Conservation (phyloP, 2,797 vertebrate species). For the Sardinella longiceps region DNA sequence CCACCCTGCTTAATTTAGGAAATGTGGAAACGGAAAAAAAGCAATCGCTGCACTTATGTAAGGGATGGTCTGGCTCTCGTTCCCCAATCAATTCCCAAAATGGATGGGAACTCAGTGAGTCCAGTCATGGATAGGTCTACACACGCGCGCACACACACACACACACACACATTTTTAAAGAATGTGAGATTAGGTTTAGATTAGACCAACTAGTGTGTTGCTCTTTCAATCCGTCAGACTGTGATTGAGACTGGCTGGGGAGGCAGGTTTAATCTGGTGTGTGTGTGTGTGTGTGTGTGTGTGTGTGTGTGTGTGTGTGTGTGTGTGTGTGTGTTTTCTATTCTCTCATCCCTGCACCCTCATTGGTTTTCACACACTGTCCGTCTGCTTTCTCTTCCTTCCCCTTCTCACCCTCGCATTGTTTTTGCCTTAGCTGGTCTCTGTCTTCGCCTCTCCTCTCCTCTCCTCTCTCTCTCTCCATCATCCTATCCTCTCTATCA, state of each 20-base stretch:
- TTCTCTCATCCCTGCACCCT: background rate
- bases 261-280: background rate
- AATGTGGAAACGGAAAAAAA: background rate
- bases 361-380: background rate
- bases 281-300: background rate
- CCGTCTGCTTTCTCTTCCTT: background rate
- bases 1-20: background rate
- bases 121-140: background rate
- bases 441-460: background rate
- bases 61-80: background rate
- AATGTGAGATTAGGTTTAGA: background rate
- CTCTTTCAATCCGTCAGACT: background rate
- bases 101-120: background rate
- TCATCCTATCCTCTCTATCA: background rate
- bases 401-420: background rate
- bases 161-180: background rate
- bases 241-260: background rate
- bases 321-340: background rate
- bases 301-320: background rate
- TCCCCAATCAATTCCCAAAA: conserved; percentile 6
- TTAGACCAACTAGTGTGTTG: background rate
- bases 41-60: background rate
- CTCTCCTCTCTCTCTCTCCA: background rate
- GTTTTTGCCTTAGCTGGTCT: background rate
- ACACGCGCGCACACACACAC: background rate